Evolutionary conservation across 2,888 invertebrate genomes (phyloP).

Genomic region (Hipparchia sbordonii): DNA sequence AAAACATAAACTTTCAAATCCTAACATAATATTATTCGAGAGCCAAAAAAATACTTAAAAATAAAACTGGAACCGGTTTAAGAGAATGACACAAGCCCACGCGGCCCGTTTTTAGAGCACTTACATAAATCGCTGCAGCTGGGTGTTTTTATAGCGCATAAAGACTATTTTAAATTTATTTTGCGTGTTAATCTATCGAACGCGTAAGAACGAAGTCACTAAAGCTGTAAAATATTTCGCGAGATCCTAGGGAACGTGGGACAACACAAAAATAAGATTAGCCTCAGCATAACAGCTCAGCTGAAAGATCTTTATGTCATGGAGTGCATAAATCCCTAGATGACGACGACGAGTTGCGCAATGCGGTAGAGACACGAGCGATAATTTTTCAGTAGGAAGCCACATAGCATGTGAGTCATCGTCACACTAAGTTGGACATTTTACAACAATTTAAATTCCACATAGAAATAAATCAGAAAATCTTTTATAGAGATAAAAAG

Average conservation of each 20-base stretch:
- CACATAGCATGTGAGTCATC: constrained; percentile 40
- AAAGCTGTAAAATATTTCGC: constrained; percentile 47
- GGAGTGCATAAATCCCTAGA: constrained; percentile 52
- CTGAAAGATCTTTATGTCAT: constrained; percentile 49
- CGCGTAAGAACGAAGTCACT: constrained; percentile 47
- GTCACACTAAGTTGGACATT: constrained; percentile 35
- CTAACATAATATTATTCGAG: constrained; percentile 28
- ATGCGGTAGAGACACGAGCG: constrained; percentile 49
- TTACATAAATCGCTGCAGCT: constrained; percentile 56
- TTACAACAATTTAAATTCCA: constrained; percentile 18
- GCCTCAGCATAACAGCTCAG: constrained; percentile 40
- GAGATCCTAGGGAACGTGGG: constrained; percentile 48
- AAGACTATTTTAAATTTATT: constrained; percentile 54
- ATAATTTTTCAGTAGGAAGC: constrained; percentile 46
- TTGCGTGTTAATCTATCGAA: constrained; percentile 52
- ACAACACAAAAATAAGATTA: constrained; percentile 42
- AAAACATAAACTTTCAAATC: constrained; percentile 28
- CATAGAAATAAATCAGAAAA: background rate
- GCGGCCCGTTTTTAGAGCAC: constrained; percentile 58
- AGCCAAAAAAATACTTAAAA: constrained; percentile 42
- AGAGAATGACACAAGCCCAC: constrained; percentile 57
- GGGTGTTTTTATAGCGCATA: constrained; percentile 52
- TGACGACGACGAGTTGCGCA: constrained; percentile 47
- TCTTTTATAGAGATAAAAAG: background rate
- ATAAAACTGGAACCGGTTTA: constrained; percentile 53